A percentile compares a stretch with the other conserved stretches of the same genome.
Conservation (phyloP, 2,797 vertebrate species). For the Acropternis orthonyx region DNA sequence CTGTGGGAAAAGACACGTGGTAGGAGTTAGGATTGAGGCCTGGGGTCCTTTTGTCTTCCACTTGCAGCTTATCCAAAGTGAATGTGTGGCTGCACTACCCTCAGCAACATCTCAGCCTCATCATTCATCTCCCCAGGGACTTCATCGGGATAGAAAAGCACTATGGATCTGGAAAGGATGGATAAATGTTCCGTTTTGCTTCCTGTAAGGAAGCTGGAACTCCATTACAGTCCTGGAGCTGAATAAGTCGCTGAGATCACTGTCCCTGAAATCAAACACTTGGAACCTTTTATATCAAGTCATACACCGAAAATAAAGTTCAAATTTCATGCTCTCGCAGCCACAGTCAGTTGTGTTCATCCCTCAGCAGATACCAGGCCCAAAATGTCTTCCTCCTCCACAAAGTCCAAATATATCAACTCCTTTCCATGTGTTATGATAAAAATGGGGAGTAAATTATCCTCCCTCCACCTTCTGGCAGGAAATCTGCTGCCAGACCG, state of each 20-base stretch:
- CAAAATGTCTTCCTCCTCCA: not conserved
- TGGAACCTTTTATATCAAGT: not conserved
- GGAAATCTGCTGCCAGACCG: not conserved
- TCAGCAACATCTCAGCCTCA: not conserved
- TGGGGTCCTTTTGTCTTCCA: not conserved
- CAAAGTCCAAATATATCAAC: not conserved
- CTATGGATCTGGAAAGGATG: not conserved
- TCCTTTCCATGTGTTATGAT: not conserved
- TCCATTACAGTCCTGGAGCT: not conserved
- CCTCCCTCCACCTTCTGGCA: not conserved
- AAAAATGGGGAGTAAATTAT: slow-evolving; percentile 12
- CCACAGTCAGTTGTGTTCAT: not conserved
- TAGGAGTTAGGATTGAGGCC: not conserved
- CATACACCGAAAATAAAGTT: not conserved
- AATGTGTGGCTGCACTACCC: not conserved
- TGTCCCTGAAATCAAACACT: not conserved
- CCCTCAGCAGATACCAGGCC: not conserved
- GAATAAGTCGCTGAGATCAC: not conserved
- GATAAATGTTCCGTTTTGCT: not conserved
- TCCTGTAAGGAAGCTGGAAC: not conserved
- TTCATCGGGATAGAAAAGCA: not conserved
- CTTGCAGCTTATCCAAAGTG: not conserved
- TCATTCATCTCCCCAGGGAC: not conserved
- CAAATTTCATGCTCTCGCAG: not conserved
- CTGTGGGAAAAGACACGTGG: not conserved